Conservation (phyloP, 2,797 vertebrate species). For the Rhabdophis nuchalis region DNA sequence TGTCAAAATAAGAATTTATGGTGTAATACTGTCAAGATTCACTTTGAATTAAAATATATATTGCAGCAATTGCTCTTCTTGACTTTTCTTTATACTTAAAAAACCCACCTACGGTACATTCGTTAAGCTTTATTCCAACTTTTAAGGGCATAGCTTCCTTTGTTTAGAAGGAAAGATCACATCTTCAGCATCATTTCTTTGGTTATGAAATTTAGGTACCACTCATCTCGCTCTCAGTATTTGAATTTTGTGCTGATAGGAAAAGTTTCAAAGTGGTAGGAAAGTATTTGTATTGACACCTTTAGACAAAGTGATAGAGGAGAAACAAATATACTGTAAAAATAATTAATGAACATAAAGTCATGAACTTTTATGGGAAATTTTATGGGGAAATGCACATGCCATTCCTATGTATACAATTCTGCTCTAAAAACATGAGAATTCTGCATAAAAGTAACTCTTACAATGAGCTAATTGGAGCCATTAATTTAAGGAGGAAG, state of each 20-base stretch:
- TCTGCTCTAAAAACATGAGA: neutral
- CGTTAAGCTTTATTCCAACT: accelerated
- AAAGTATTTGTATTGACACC: neutral
- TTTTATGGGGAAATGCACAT: neutral
- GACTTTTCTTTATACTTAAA: constrained; percentile 51
- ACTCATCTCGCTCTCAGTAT: neutral
- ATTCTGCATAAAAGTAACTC: neutral
- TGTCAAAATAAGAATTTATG: constrained; percentile 99
- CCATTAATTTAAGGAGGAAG: neutral
- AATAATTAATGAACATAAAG: neutral
- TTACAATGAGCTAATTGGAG: neutral
- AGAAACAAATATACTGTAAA: neutral
- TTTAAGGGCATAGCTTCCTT: too few relatives aligned
- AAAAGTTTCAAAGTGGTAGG: neutral
- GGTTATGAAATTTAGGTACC: neutral
- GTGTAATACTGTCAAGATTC: constrained; percentile 99
- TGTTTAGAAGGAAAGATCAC: neutral
- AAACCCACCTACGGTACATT: neutral
- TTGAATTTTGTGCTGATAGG: neutral
- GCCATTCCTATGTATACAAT: neutral
- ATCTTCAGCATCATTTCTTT: neutral
- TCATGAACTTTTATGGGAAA: neutral
- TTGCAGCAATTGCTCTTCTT: constrained; percentile 77
- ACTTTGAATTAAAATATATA: constrained; percentile 99
- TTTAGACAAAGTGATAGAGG: neutral